Percentiles rank a stretch among this genome's conserved stretches.
These are phyloP conservation scores for Oophaga pumilio DNA, from an alignment of 2,113 vertebrate genomes.

Conservation along the genomic window DNA sequence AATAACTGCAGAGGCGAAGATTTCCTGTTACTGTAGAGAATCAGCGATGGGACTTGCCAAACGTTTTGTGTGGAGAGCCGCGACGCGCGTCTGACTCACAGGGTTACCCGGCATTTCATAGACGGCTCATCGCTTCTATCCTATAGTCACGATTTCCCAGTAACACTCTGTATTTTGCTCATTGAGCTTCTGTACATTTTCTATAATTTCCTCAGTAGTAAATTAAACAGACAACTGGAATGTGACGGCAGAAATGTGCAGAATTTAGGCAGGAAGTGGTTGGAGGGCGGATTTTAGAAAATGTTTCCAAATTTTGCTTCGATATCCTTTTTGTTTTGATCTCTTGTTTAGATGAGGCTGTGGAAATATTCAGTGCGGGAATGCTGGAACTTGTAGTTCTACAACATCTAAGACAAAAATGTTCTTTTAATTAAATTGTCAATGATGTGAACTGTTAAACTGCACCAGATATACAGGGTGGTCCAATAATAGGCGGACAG, in stretches of 20 bases:
- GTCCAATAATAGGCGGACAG: too few species aligned
- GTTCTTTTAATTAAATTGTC: background rate
- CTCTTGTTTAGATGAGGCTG: background rate
- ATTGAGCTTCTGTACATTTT: background rate
- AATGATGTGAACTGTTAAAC: background rate
- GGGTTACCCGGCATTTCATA: background rate
- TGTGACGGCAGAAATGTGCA: slow-evolving; percentile 11
- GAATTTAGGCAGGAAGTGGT: slow-evolving; percentile 34
- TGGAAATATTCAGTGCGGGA: background rate
- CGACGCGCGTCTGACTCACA: background rate
- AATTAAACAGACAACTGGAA: slow-evolving; percentile 41
- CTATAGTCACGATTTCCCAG: background rate
- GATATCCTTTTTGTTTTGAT: background rate
- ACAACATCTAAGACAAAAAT: background rate
- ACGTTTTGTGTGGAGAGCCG: background rate
- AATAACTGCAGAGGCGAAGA: background rate
- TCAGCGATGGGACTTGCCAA: background rate
- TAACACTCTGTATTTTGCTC: background rate
- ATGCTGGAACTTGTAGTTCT: background rate
- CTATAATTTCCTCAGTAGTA: background rate
- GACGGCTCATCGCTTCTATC: background rate
- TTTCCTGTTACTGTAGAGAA: background rate
- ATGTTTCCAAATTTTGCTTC: background rate
- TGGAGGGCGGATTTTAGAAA: slow-evolving; percentile 9
- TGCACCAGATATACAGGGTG: too few species aligned